Percentiles rank a stretch among this genome's conserved stretches.
These are phyloP conservation scores for Brassicogethes aeneus DNA, from an alignment of 2,888 invertebrate genomes.

Conservation along the genomic window DNA sequence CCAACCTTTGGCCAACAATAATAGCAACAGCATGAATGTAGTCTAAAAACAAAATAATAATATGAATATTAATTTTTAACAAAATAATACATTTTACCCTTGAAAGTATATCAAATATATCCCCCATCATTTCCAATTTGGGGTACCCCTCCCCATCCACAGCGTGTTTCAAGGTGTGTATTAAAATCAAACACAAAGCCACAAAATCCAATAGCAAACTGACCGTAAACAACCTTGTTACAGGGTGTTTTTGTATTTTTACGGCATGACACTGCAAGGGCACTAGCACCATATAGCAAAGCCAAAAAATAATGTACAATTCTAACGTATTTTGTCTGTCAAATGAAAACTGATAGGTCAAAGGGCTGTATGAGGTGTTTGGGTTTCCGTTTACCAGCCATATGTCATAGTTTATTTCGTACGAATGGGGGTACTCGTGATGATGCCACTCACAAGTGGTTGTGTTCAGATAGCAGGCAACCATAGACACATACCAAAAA, in stretches of 20 bases:
- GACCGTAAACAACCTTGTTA: constrained; percentile 82
- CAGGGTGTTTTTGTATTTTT: constrained; percentile 79
- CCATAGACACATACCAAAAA: constrained; percentile 94
- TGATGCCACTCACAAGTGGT: constrained; percentile 79
- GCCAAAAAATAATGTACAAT: constrained; percentile 79
- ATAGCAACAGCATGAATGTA: constrained; percentile 83
- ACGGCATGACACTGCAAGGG: constrained; percentile 90
- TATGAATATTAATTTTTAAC: not conserved
- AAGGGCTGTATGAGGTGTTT: constrained; percentile 76
- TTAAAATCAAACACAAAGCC: constrained; percentile 77
- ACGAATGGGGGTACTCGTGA: constrained; percentile 44
- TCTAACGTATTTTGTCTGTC: constrained; percentile 90
- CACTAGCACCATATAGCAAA: constrained; percentile 73
- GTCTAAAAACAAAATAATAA: constrained; percentile 53
- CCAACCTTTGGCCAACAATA: constrained; percentile 94
- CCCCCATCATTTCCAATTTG: constrained; percentile 75
- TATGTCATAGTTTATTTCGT: constrained; percentile 72
- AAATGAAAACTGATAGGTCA: constrained; percentile 94
- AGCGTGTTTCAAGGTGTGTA: constrained; percentile 84
- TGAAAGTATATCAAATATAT: constrained; percentile 85
- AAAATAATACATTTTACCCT: no score
- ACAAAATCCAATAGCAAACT: constrained; percentile 79
- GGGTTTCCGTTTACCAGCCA: constrained; percentile 97
- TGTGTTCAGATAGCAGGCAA: constrained; percentile 79
- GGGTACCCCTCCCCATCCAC: constrained; percentile 83